These are phyloP conservation scores for Eupithecia dodoneata DNA, from an alignment of 2,888 invertebrate species.

Conservation along the genomic window DNA sequence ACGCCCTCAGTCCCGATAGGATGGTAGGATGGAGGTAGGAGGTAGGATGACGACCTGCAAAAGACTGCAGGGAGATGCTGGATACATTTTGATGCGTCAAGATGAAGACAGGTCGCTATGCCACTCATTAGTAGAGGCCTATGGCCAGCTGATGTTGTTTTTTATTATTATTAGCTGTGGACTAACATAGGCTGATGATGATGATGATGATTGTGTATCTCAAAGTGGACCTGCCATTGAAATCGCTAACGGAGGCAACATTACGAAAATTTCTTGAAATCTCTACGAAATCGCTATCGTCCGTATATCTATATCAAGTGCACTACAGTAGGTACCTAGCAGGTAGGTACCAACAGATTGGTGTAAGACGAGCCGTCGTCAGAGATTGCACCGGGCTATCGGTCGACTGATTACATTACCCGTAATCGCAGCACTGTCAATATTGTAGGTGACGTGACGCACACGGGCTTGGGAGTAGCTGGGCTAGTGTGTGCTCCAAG, in stretches of 20 bases:
- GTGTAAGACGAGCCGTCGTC: background rate
- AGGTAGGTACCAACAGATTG: background rate
- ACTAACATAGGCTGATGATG: no score
- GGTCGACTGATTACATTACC: conserved; percentile 24
- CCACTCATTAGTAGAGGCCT: no score
- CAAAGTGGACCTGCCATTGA: background rate
- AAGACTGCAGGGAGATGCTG: no score
- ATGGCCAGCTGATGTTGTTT: no score
- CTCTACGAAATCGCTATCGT: background rate
- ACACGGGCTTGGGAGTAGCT: background rate
- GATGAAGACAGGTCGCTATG: no score
- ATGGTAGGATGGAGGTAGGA: no score
- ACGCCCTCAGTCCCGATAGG: no score
- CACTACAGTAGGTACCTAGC: background rate
- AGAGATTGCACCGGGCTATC: conserved; percentile 27
- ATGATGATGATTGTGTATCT: background rate
- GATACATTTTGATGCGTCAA: no score
- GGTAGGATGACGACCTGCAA: no score
- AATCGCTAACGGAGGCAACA: background rate
- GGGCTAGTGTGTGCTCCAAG: background rate
- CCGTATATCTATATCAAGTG: conserved; percentile 10
- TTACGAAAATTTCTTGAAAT: background rate
- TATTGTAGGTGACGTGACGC: conserved; percentile 8
- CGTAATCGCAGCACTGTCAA: conserved; percentile 19
- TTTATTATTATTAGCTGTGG: no score